Evolutionary conservation across 2,113 vertebrate species (phyloP), one percentile per base, ranked within the genome.

Genomic region (Neodon shergylaensis): DNA sequence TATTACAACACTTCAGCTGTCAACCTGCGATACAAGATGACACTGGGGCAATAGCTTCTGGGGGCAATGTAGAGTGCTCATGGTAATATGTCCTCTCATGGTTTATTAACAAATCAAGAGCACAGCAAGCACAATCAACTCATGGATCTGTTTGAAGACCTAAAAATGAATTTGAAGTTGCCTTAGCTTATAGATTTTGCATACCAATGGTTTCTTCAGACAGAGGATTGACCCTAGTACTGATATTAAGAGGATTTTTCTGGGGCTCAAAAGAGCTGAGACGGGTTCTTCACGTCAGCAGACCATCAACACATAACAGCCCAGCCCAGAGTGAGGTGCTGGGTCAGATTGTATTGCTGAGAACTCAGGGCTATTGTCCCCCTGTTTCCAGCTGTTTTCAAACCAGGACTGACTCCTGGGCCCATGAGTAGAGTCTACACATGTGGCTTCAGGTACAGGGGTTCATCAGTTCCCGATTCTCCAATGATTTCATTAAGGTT

Each of bases 211-310:
- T 47, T 83, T 93, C 39, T 88, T 65, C 47, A 47, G 16, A 61
- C 33, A 54, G 36, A 82, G 49, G 6, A 70, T 12, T 88, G 24
- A 66, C 84, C 16, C 58, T 68, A 52, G 7, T 1, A 33, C 26
- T 19, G 7, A 76, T 24, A 44, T 85, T 47, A 70, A 1, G 0
- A 11, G 22, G n/a, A 49, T 58, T 92, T 52, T 77, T 31, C 73
- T 31, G 19, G 19, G 22, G 28, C 52, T 14, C 58, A 74, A 74
- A 81, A 33, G 63, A 72, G 8, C 91, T 79, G 90, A 87, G 26
- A 2, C 42, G 42, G 2, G 63, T 13, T 6, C 87, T 87, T 97
- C 93, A 93, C 54, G 65, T 84, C 78, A 36, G 93, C 91, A 93
- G 97, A 88, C 94, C 85, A n/a, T 88, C 92, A 90, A 26, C 81